Base-by-base conservation (phyloP, 2,797 vertebrate species). In the Mycteria americana region DNA sequence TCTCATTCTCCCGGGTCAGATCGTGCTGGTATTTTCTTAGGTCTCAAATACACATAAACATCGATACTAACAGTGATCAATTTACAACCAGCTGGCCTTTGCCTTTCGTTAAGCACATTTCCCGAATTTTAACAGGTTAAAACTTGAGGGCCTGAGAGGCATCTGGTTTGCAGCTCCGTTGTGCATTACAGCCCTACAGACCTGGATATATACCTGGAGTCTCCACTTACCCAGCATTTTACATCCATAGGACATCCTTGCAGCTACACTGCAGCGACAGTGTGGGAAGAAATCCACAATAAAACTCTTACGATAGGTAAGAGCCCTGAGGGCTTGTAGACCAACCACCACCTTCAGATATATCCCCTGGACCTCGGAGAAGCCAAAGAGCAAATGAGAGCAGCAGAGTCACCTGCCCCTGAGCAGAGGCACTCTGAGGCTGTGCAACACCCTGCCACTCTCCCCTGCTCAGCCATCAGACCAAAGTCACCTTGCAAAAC, bases 31-130 rank as follows among this genome's bases (percentile, higher is more conserved):
- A 28, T 70, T 82, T 89, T 87, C 67, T 82, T 84, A 81, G 17
- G 53, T 69, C 83, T 90, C 57, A 85, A 64, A 82, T 57, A 86
- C 41, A 65, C 31, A 35, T 62, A 53, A 82, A 92, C 28, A 19
- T 43, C 1, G 0, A 37, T 59, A 78, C 8, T 68, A 57, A 77
- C 65, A 93, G 80, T 1, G 3, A 72, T 56, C 69, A 80, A 39
- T 68, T 92, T 72, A 68, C 45, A 86, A 33, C 17, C 37, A 81
- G 31, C 21, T 60, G 31, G 72, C 75, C 56, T 91, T 70, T 75
- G 19, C 35, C 62, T 93, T 94, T 65, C 1, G 0, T 83, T 85
- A 88, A 67, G 60, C 48, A 67, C 1, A 0, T 46, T 77, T 74
- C 68, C 72, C 48, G 65, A 5, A 5, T 63, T 75, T 60, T 77